A percentile compares a stretch with the other conserved stretches of the same genome.
These are phyloP conservation scores for Drosophila suboccidentalis DNA, from an alignment of 2,888 invertebrate species.

Conservation along the genomic window DNA sequence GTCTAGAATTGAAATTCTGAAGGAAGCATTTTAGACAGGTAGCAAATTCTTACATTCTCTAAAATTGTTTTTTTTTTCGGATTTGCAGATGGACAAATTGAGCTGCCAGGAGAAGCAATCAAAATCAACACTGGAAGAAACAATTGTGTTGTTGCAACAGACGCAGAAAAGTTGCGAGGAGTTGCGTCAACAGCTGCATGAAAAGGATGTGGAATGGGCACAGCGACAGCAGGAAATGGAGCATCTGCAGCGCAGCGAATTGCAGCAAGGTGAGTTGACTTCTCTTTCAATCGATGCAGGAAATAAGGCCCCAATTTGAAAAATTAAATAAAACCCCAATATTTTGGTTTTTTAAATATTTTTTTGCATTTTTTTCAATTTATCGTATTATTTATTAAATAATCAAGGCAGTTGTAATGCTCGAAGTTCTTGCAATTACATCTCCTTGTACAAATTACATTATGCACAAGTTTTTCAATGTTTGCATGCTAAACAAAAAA, in stretches of 20 bases:
- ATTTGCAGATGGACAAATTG: conserved; percentile 84
- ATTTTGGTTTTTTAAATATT: too few species aligned
- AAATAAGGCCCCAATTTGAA: too few species aligned
- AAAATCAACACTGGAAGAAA: conserved; percentile 76
- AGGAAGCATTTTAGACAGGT: conserved; percentile 8
- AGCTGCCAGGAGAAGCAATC: conserved; percentile 79
- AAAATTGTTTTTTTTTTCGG: conserved; percentile 7
- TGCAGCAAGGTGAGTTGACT: conserved; percentile 81
- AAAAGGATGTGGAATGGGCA: conserved; percentile 82
- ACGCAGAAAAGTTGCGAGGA: conserved; percentile 79
- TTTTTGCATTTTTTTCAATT: too few species aligned
- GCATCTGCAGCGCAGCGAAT: conserved; percentile 82
- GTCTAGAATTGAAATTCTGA: not conserved
- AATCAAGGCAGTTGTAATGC: too few species aligned
- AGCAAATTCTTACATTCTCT: conserved; percentile 12
- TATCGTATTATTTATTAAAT: too few species aligned
- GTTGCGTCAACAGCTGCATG: conserved; percentile 82
- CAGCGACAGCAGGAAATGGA: conserved; percentile 82
- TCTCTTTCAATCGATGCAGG: not conserved
- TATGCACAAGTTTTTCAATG: too few species aligned
- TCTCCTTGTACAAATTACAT: too few species aligned
- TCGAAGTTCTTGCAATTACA: too few species aligned
- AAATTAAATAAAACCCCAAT: too few species aligned
- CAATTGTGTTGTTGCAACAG: conserved; percentile 78
- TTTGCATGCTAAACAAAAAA: too few species aligned